Evolutionary conservation across 1,140 invertebrate species (phyloP).

Genomic region (Anastrepha ludens): DNA sequence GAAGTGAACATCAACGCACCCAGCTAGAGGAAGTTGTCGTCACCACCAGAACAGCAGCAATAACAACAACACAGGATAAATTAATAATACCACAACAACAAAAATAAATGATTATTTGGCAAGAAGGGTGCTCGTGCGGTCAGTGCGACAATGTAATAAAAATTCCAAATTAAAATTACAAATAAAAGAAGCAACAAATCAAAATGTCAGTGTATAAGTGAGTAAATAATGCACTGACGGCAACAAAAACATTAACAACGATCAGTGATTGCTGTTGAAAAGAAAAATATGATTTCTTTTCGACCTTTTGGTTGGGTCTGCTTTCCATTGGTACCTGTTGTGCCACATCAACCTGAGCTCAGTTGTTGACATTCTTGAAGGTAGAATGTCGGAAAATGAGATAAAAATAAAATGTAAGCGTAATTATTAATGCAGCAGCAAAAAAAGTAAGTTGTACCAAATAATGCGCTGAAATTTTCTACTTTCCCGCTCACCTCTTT

Average conservation of each 20-base stretch:
- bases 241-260: neutral
- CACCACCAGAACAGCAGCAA: neutral
- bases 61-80: neutral
- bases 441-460: neutral
- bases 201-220: neutral
- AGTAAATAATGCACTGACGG: neutral
- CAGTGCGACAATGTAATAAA: neutral
- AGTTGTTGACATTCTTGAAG: constrained; percentile 10
- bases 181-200: constrained; percentile 19
- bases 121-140: neutral
- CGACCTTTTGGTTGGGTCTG: neutral
- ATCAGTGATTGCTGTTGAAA: neutral
- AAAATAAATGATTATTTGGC: neutral
- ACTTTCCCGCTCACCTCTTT: neutral
- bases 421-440: constrained; percentile 26
- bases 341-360: constrained; percentile 6
- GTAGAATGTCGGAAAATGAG: neutral
- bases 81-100: neutral
- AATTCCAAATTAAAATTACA: constrained; percentile 47
- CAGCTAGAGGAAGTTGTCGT: neutral
- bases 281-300: constrained; percentile 19
- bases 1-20: too few relatives aligned
- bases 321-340: neutral
- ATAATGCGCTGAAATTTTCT: neutral
- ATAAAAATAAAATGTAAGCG: constrained; percentile 20